Conservation (phyloP, 2,888 invertebrate species). For the Chymomyza fuscimana region DNA sequence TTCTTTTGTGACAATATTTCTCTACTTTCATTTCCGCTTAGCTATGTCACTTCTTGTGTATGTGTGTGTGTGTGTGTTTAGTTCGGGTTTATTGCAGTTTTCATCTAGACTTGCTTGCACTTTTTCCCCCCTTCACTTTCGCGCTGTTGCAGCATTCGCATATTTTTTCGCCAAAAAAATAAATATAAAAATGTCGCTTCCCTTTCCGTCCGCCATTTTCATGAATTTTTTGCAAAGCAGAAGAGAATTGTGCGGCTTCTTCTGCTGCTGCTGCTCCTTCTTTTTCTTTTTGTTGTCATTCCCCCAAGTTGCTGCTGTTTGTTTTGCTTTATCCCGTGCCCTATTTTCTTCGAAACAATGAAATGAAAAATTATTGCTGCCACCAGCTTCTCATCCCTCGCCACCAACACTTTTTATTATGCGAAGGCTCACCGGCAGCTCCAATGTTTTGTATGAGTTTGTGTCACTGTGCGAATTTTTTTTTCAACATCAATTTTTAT, state of each 20-base stretch:
- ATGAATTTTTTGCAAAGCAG: constrained; percentile 53
- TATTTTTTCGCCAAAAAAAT: constrained; percentile 32
- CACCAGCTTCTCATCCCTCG: neutral
- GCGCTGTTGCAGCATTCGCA: constrained; percentile 12
- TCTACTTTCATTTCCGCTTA: constrained; percentile 63
- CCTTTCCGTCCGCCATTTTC: constrained; percentile 66
- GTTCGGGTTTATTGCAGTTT: constrained; percentile 64
- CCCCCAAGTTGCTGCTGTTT: constrained; percentile 16
- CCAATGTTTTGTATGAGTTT: neutral
- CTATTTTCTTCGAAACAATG: constrained; percentile 61
- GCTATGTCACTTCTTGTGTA: neutral
- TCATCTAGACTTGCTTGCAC: constrained; percentile 32
- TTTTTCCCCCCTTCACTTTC: constrained; percentile 15
- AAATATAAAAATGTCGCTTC: constrained; percentile 55
- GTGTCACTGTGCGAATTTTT: constrained; percentile 42
- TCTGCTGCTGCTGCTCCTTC: constrained; percentile 33
- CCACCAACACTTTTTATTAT: constrained; percentile 26
- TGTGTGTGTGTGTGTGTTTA: constrained; percentile 23
- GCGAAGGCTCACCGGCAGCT: constrained; percentile 25
- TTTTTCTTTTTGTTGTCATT: constrained; percentile 39
- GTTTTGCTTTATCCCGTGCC: constrained; percentile 52
- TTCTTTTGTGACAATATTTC: constrained; percentile 60
- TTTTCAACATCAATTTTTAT: constrained; percentile 73
- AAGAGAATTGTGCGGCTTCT: constrained; percentile 23
- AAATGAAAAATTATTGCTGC: constrained; percentile 69